Conservation (phyloP, 2,113 vertebrate species). For the Thalassarche chlororhynchos region DNA sequence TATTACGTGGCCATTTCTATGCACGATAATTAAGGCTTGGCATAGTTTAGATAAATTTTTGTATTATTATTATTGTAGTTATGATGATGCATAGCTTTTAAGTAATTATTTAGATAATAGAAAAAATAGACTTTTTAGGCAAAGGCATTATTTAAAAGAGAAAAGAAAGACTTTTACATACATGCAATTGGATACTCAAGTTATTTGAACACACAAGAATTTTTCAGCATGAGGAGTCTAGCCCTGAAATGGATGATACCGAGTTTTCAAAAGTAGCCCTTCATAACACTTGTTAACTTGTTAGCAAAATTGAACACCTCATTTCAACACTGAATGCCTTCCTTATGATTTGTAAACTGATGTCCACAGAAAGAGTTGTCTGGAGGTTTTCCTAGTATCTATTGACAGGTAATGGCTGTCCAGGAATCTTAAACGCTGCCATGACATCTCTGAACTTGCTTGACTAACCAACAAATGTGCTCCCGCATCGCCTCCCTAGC, state of each 20-base stretch:
- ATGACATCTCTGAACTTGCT: neutral
- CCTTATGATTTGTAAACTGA: neutral
- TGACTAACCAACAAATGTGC: neutral
- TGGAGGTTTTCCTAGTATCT: neutral
- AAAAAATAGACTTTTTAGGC: neutral
- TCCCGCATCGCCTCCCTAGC: fast-evolving
- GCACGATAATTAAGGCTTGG: neutral
- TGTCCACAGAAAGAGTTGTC: too few relatives aligned
- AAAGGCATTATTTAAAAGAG: neutral
- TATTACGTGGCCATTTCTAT: neutral
- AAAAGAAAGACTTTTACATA: neutral
- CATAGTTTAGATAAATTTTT: neutral
- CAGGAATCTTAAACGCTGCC: neutral
- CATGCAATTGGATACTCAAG: neutral
- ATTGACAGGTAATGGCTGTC: neutral
- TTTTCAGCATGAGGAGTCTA: neutral
- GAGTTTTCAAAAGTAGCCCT: neutral
- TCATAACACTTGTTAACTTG: neutral
- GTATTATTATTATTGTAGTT: neutral
- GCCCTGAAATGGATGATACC: neutral
- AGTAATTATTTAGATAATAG: neutral
- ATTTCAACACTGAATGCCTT: neutral
- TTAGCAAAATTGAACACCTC: neutral
- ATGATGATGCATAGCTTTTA: slow-evolving; percentile 22
- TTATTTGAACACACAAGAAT: neutral